Conservation (phyloP, 1,140 invertebrate genomes). For the Chionoecetes opilio region DNA sequence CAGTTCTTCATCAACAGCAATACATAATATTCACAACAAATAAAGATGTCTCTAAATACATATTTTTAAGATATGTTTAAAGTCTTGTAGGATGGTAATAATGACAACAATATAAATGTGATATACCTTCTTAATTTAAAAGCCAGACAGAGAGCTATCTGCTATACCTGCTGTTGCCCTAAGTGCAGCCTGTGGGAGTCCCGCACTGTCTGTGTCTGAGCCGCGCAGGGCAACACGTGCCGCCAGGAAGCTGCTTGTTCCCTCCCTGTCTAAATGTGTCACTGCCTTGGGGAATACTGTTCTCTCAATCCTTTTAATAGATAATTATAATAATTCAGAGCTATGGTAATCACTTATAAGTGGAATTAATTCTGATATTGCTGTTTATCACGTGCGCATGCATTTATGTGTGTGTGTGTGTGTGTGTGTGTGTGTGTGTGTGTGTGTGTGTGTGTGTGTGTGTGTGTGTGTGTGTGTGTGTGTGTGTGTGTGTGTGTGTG, state of each 20-base stretch:
- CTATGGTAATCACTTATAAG: too few relatives aligned
- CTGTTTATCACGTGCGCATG: too few relatives aligned
- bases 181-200: background rate
- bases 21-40: background rate
- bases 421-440: constrained; percentile 48
- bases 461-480: background rate
- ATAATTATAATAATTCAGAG: too few relatives aligned
- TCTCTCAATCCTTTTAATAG: too few relatives aligned
- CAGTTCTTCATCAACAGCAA: background rate
- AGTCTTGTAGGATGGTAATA: background rate
- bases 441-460: constrained; percentile 47
- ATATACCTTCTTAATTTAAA: background rate
- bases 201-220: background rate
- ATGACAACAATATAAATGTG: background rate
- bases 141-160: background rate
- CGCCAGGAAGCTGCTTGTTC: too few relatives aligned
- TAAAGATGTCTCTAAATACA: background rate
- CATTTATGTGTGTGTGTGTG: background rate
- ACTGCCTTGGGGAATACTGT: too few relatives aligned
- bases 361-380: too few relatives aligned
- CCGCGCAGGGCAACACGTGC: background rate
- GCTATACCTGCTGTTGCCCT: background rate
- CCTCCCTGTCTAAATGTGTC: too few relatives aligned
- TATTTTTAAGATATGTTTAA: background rate
- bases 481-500: too few relatives aligned